Evolutionary conservation across 2,888 invertebrate species (phyloP).

Genomic region (Phasia obesa): DNA sequence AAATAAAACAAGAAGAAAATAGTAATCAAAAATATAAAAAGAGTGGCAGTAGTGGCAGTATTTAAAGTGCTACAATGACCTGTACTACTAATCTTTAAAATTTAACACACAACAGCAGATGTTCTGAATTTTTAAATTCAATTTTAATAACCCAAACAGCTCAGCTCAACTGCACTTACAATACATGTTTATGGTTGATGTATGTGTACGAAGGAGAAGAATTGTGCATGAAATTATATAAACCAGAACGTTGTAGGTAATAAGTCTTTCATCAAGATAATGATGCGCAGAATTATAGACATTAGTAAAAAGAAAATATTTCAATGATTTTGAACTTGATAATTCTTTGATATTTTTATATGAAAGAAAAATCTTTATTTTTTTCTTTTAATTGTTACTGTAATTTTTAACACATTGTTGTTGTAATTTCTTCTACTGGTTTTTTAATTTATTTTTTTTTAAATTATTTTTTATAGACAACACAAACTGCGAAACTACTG

Average conservation of each 20-base stretch:
- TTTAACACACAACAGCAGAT: slow-evolving; percentile 77
- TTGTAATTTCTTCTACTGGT: too few relatives aligned
- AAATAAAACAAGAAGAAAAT: slow-evolving; percentile 31
- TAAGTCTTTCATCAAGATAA: not conserved
- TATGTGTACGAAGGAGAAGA: not conserved
- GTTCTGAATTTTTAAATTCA: slow-evolving; percentile 71
- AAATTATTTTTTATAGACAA: too few relatives aligned
- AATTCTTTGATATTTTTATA: too few relatives aligned
- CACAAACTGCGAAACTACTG: too few relatives aligned
- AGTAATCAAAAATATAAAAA: slow-evolving; percentile 31
- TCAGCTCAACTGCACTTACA: slow-evolving; percentile 22
- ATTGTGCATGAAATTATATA: slow-evolving; percentile 72
- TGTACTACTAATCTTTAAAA: slow-evolving; percentile 62
- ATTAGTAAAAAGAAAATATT: not conserved
- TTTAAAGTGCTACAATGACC: slow-evolving; percentile 36
- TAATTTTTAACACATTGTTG: too few relatives aligned
- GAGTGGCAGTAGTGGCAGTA: slow-evolving; percentile 39
- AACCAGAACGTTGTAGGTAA: slow-evolving; percentile 75
- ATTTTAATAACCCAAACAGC: slow-evolving; percentile 46
- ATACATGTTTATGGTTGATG: not conserved
- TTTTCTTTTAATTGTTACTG: too few relatives aligned
- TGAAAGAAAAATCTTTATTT: too few relatives aligned
- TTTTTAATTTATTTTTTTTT: too few relatives aligned
- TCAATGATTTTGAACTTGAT: too few relatives aligned
- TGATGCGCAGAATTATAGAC: too few relatives aligned